Evolutionary conservation across 2,797 vertebrate species (phyloP), one percentile per base, ranked within the genome.

Genomic region (Coregonus suidteri): DNA sequence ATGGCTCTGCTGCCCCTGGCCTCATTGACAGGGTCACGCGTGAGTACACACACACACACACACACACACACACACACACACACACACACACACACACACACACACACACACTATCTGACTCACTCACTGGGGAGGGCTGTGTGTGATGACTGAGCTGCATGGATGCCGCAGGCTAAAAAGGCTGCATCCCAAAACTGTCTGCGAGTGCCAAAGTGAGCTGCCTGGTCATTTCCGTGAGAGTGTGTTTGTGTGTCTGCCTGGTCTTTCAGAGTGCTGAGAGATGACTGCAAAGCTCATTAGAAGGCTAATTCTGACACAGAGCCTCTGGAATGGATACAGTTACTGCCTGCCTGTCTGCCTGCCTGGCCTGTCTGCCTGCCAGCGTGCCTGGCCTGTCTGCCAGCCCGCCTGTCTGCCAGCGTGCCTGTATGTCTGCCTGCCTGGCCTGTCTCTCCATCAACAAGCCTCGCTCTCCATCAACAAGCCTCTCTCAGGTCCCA

Each of bases 141-240:
- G 59, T 64, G 59, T 64, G 6, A 7, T 64, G 59, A 31, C 20
- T 65, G 62, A 1, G 20, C 62, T 65, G 62, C 20, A 65, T 65
- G 62, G 62, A 65, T 65, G 62, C 62, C 25, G 20, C 62, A 65
- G 20, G 62, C 25, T 11, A 5, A 65, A 65, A 65, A 31, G 62
- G 20, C 62, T 65, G 25, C 20, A 65, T 65, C 62, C 25, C 67
- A 84, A 80, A 83, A 78, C 82, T 81, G 81, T 75, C 75, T 79
- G 71, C 16, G 52, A 84, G 69, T 80, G 79, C 88, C 62, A 20
- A 65, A 20, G 6, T 65, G 62, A 3, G 5, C 20, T 53, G 20
- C 20, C 89, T 91, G 85, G 86, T 85, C 81, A 66, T 83, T 82
- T 88, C 73, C 18, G 64, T 72, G 20, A 65, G 85, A 71, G 34